Conservation (phyloP, 2,113 vertebrate genomes). For the Pandion haliaetus region DNA sequence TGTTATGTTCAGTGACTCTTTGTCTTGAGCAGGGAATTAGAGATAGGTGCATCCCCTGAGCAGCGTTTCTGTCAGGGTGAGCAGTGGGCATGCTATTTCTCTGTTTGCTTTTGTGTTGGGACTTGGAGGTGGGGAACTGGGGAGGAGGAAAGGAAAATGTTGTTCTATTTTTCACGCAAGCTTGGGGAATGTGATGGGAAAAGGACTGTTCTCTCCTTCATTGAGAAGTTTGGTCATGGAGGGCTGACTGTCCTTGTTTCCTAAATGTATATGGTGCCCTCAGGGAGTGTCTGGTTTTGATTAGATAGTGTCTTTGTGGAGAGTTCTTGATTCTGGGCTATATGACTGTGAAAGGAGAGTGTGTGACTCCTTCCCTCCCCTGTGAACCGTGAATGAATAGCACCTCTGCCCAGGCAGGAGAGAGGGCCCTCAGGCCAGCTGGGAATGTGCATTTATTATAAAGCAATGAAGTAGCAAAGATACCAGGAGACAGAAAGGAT, state of each 20-base stretch:
- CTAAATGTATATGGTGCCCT: conserved; percentile 58
- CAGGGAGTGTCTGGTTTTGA: conserved; percentile 46
- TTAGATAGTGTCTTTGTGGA: conserved; percentile 33
- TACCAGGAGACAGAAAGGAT: conserved; percentile 39
- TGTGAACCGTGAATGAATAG: background rate
- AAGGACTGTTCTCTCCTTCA: background rate
- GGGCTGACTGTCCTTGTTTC: conserved; percentile 29
- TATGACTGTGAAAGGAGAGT: background rate
- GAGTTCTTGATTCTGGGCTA: conserved; percentile 43
- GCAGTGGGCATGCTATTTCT: background rate
- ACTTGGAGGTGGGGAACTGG: background rate
- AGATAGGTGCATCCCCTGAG: background rate
- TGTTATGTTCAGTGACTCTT: background rate
- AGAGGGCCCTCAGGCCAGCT: conserved; percentile 32
- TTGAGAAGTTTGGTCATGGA: conserved; percentile 48
- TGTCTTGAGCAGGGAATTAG: background rate
- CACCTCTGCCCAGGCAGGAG: conserved; percentile 42
- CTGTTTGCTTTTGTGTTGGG: background rate
- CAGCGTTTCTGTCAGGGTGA: background rate
- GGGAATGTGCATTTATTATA: conserved; percentile 53
- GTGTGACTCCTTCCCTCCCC: conserved; percentile 20
- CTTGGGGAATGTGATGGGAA: background rate
- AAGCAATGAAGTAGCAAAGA: conserved; percentile 64
- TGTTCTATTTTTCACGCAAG: background rate
- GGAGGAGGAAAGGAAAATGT: background rate